These are phyloP conservation scores for Parnassius mnemosyne DNA, from an alignment of 2,888 invertebrate species.

Conservation along the genomic window DNA sequence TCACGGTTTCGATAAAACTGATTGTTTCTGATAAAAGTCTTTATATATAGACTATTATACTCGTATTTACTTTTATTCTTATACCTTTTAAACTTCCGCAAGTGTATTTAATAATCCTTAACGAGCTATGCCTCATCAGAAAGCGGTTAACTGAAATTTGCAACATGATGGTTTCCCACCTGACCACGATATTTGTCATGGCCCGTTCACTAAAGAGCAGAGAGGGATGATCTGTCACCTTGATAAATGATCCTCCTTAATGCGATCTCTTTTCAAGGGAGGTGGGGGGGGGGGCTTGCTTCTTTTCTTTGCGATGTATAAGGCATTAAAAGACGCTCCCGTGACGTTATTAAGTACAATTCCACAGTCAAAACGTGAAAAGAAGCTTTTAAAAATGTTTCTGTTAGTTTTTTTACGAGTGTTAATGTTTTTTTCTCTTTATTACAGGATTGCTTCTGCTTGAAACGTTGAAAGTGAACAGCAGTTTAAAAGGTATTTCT, in stretches of 20 bases:
- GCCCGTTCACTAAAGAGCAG: slow-evolving; percentile 42
- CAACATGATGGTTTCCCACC: slow-evolving; percentile 61
- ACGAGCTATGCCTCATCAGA: slow-evolving; percentile 28
- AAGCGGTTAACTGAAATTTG: slow-evolving; percentile 58
- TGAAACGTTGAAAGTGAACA: neutral
- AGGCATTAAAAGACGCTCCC: slow-evolving; percentile 12
- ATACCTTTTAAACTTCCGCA: neutral
- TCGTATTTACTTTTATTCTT: no score
- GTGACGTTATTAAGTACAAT: slow-evolving; percentile 1
- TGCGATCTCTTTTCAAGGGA: slow-evolving; percentile 56
- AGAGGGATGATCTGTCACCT: slow-evolving; percentile 64
- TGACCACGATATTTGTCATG: slow-evolving; percentile 73
- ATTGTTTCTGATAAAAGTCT: no score
- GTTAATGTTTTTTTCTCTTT: slow-evolving; percentile 1
- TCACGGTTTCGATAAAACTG: no score
- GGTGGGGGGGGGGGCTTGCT: slow-evolving; percentile 6
- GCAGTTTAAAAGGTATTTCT: slow-evolving; percentile 1
- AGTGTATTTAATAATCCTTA: neutral
- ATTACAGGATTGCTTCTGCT: slow-evolving; percentile 12
- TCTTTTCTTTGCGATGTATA: slow-evolving; percentile 12
- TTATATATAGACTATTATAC: no score
- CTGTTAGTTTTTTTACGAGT: neutral
- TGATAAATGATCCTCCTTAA: slow-evolving; percentile 67
- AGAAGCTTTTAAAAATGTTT: neutral
- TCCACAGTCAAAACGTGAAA: slow-evolving; percentile 1